Evolutionary conservation across 2,888 invertebrate genomes (phyloP).

Genomic region (Ganaspis brasiliensis): DNA sequence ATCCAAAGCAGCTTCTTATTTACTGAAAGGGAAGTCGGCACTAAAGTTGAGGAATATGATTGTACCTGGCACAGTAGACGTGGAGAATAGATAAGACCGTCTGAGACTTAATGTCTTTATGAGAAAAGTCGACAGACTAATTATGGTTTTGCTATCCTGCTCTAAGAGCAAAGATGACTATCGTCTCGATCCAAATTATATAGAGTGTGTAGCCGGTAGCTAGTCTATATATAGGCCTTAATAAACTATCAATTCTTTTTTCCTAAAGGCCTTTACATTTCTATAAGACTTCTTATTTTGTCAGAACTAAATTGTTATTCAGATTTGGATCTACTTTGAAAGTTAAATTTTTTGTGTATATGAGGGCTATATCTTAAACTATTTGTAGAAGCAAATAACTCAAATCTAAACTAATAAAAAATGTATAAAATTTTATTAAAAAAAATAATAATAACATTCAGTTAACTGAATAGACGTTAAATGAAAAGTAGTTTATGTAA

Average conservation of each 20-base stretch:
- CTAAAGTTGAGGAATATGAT: conserved; percentile 25
- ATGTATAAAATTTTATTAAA: too few species aligned
- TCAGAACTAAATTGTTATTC: not conserved
- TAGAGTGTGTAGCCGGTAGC: conserved; percentile 12
- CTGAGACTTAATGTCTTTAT: conserved; percentile 28
- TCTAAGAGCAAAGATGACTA: conserved; percentile 17
- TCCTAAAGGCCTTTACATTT: not conserved
- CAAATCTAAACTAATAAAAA: too few species aligned
- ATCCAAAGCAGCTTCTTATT: not conserved
- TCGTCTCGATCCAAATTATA: conserved; percentile 23
- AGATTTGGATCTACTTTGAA: not conserved
- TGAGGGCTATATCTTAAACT: too few species aligned
- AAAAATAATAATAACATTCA: too few species aligned
- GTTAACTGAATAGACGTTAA: too few species aligned
- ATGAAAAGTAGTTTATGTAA: too few species aligned
- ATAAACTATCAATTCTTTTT: conserved; percentile 12
- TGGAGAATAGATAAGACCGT: conserved; percentile 5
- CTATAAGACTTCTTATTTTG: not conserved
- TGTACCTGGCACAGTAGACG: conserved; percentile 23
- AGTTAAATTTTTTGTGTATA: too few species aligned
- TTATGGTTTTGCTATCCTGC: conserved; percentile 25
- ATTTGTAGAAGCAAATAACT: too few species aligned
- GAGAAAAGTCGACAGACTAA: conserved; percentile 24
- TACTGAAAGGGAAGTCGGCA: conserved; percentile 12
- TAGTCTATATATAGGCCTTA: conserved; percentile 4